Base-by-base conservation (phyloP, 2,888 invertebrate genomes). In the Agonopterix subpropinquella region DNA sequence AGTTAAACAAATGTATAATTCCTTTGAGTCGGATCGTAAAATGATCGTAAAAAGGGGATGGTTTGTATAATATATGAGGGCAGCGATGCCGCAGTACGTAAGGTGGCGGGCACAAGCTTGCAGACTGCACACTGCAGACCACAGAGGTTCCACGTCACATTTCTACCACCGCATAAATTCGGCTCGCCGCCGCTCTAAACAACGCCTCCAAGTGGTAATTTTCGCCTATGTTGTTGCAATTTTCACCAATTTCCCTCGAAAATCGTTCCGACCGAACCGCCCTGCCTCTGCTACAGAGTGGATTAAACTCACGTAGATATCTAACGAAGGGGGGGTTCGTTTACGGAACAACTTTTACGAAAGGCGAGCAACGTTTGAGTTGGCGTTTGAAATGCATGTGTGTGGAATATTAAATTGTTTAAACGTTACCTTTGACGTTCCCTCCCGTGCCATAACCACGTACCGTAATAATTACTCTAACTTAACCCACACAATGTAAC, bases 281-380 rank as follows among this genome's bases (percentile, higher is more conserved):
- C 73, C 68, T 61, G 60, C 65, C 70, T 72, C 58, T 63, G 60
- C 64, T 61, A 58, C 67, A 57, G 64, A 84, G 74, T 80, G 80
- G 77, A 84, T 86, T 87, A 86, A 86, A 78, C 87, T 86, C 87
- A 87, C 87, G 87, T 87, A 87, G 84, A 83, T 85, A 84, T 80
- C 85, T 86, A 88, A 88, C 84, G 87, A 87, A 86, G 28, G 80
- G 80, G 75, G 72, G 79, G 77, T 80, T 83, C 83, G 83, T 80
- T 85, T 82, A 79, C 75, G 73, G 75, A 77, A 74, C 77, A 84
- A 85, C 84, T 87, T 86, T 84, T 80, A 75, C 79, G 75, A 80
- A 83, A 83, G 81, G 78, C 73, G 77, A 76, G 76, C 76, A 73
- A 78, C 80, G 82, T 84, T 84, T 76, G 81, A 83, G 84, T 82